phyloP scores from a whole-genome alignment of 1,140 invertebrate genomes.

The Drosophila kepulauana region DNA sequence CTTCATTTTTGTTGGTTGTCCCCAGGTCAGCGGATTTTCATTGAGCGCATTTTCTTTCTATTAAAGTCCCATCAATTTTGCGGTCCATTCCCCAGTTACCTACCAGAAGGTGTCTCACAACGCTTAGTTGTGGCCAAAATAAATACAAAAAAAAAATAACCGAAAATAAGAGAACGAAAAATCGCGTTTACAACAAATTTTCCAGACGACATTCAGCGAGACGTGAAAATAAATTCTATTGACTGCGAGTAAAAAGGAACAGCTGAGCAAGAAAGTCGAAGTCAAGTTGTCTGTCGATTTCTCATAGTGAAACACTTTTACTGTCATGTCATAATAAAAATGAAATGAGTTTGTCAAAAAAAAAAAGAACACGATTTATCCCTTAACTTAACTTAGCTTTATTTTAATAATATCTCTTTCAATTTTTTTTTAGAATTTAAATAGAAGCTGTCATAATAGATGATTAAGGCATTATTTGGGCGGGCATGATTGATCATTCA shows the following conservation, averaged over 20 bases:
- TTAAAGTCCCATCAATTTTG: conserved; percentile 73
- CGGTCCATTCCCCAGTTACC: conserved; percentile 38
- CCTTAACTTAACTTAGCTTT: background rate
- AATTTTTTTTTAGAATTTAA: conserved; percentile 23
- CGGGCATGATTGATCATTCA: conserved; percentile 35
- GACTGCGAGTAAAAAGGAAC: background rate
- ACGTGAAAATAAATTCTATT: conserved; percentile 11
- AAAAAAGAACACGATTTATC: conserved; percentile 32
- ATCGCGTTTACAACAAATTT: conserved; percentile 60
- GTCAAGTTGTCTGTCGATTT: conserved; percentile 8
- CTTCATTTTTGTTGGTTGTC: background rate
- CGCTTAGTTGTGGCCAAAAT: conserved; percentile 51
- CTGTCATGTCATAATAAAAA: conserved; percentile 73
- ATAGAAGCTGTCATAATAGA: conserved; percentile 19
- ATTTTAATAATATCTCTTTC: conserved; percentile 2
- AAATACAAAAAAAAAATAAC: background rate
- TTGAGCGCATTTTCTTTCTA: conserved; percentile 61
- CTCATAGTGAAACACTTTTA: conserved; percentile 64
- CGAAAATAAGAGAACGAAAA: conserved; percentile 28
- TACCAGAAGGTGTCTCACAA: conserved; percentile 9
- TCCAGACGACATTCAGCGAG: conserved; percentile 26
- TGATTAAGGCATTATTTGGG: conserved; percentile 7
- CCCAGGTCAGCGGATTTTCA: conserved; percentile 55
- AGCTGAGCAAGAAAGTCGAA: background rate
- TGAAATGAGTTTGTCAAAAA: conserved; percentile 55